Evolutionary conservation across 2,888 invertebrate species (phyloP), one percentile per base, ranked within the genome.

Genomic region (Andrena bucephala): DNA sequence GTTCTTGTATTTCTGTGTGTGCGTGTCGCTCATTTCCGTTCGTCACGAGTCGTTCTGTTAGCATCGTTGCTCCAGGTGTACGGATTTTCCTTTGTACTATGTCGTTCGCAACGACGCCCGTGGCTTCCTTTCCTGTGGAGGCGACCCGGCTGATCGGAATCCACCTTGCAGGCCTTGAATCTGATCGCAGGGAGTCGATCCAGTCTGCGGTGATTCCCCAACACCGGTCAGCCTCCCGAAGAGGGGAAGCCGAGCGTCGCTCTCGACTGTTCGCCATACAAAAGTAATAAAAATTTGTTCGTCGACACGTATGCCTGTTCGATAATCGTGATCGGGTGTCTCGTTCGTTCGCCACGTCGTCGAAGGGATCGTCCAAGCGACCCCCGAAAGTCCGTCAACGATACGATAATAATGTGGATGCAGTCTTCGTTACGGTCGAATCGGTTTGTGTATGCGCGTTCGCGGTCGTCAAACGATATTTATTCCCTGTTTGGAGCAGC

Each of bases 41-140:
- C 68, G 68, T 77, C 68, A 63, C 62, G 87, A 86, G 85, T 81
- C 81, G 81, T 67, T 60, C 59, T 20, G 67, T 31, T 77, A 81
- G 76, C 76, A 81, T 86, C 85, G 85, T 86, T 83, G 86, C 86
- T 86, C 85, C 87, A 83, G 79, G 70, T 86, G 69, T 77, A 70
- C 54, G 68, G 50, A 76, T 77, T 86, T 73, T 71, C 71, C 81
- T 84, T 87, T 84, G 72, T 86, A 81, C 78, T 85, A 71, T 82
- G 27, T 67, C 31, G 52, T 60, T 48, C 62, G 65, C 42, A 31
- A 42, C 33, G 59, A 69, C 60, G 71, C 31, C 63, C 63, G 33
- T 0, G 50, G 54, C 20, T 52, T 54, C 68, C 54, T 16, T 16
- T 57, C 54, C 16, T 4, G 27, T 0, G 33, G 33, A 31, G 50